These are phyloP conservation scores for Varanus salvator DNA, from an alignment of 2,113 vertebrate species.

Conservation along the genomic window DNA sequence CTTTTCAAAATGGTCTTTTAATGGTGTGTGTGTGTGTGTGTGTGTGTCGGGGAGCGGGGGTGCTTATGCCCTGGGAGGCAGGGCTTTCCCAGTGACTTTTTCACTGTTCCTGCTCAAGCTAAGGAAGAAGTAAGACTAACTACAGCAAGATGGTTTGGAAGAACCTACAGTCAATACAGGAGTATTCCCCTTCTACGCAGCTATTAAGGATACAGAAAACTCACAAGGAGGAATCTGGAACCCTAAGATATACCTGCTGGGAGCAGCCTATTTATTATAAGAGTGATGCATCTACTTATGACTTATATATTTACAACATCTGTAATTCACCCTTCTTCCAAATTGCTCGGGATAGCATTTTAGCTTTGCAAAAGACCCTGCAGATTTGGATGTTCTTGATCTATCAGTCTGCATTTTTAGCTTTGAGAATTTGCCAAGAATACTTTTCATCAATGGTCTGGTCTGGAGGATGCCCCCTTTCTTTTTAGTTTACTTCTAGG, in stretches of 20 bases:
- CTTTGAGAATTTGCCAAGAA: background rate
- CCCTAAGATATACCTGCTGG: background rate
- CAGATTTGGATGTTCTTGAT: background rate
- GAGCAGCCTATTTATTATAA: slow-evolving; percentile 1
- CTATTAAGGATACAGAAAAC: background rate
- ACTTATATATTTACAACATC: background rate
- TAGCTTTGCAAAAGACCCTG: background rate
- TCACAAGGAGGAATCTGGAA: background rate
- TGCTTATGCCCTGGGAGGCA: background rate
- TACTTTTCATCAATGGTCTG: background rate
- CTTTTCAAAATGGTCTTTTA: slow-evolving; percentile 1
- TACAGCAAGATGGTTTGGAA: background rate
- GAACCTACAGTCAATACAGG: background rate
- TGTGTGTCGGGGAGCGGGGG: background rate
- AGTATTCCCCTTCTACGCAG: background rate
- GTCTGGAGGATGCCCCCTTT: background rate
- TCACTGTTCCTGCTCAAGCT: background rate
- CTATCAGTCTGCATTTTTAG: background rate
- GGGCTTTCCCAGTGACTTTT: background rate
- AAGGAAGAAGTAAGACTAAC: slow-evolving; percentile 3
- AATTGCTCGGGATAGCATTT: background rate
- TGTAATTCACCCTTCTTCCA: background rate
- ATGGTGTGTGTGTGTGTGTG: too few relatives aligned
- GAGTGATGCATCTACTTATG: background rate
- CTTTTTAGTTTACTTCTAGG: background rate